Percentiles rank a stretch among this genome's conserved stretches.
phyloP scores from a whole-genome alignment of 2,113 vertebrate genomes.

The Pollimyrus isidori region DNA sequence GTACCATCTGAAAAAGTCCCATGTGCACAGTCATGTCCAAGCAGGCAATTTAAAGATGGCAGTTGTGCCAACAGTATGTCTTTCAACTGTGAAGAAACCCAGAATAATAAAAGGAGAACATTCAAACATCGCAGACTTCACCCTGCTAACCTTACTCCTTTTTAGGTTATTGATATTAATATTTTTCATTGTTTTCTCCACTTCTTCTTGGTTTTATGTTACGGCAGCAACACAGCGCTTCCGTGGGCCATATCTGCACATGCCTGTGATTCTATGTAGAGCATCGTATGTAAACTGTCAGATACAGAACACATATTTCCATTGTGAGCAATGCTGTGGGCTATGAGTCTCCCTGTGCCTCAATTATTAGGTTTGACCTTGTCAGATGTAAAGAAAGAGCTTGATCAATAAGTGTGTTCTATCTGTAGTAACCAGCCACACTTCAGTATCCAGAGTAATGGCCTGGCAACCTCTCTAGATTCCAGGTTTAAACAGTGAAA shows the following conservation, averaged over 20 bases:
- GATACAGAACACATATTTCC: neutral
- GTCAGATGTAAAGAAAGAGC: neutral
- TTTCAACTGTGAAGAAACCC: neutral
- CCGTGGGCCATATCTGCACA: neutral
- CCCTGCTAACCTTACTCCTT: neutral
- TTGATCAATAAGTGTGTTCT: neutral
- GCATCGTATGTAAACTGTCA: neutral
- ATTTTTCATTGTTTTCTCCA: neutral
- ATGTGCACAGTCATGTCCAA: neutral
- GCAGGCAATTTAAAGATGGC: neutral
- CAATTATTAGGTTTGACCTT: neutral
- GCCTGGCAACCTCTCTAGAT: neutral
- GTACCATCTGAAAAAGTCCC: neutral
- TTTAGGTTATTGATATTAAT: neutral
- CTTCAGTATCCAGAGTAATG: conserved; percentile 6
- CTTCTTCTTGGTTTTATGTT: neutral
- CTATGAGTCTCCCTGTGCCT: neutral
- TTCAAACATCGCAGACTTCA: neutral
- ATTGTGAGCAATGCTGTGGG: neutral
- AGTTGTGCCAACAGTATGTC: neutral
- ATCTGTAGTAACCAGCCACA: neutral
- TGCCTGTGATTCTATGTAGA: neutral
- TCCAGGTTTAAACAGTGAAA: neutral
- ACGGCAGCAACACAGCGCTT: no score
- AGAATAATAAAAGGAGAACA: neutral